phyloP scores from a whole-genome alignment of 92 coral and sea anemone genomes.

The Phenganax marumi region DNA sequence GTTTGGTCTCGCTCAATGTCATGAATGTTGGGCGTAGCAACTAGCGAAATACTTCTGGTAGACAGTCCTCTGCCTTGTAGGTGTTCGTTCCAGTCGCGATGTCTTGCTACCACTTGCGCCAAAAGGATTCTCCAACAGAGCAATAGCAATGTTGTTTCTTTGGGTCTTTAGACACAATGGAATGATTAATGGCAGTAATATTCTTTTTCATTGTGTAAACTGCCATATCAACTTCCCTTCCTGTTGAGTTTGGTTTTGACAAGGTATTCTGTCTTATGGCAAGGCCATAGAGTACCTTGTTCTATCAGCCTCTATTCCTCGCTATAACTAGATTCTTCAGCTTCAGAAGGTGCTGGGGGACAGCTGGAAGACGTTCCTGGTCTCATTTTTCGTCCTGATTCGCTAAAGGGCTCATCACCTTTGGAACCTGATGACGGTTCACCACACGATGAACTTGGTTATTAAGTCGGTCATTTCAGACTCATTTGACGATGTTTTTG shows the following conservation, averaged over 20 bases:
- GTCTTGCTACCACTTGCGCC: constrained; percentile 53
- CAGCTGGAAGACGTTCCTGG: constrained; percentile 25
- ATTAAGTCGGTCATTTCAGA: not conserved
- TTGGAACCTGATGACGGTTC: constrained; percentile 30
- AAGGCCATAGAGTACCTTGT: constrained; percentile 36
- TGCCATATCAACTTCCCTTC: constrained; percentile 50
- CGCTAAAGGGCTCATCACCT: constrained; percentile 41
- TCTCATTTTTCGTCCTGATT: constrained; percentile 39
- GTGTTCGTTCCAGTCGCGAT: constrained; percentile 38
- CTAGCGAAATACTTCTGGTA: constrained; percentile 43
- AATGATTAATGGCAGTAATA: constrained; percentile 52
- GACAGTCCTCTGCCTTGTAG: constrained; percentile 34
- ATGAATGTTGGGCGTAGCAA: constrained; percentile 41
- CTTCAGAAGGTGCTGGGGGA: constrained; percentile 36
- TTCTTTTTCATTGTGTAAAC: constrained; percentile 50
- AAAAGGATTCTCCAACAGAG: constrained; percentile 39
- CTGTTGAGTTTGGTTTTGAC: constrained; percentile 37
- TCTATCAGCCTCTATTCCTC: constrained; percentile 46
- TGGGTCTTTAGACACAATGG: constrained; percentile 33
- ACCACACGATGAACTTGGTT: constrained; percentile 17
- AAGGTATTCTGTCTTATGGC: constrained; percentile 54
- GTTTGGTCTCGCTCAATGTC: constrained; percentile 37
- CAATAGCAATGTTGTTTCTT: constrained; percentile 48
- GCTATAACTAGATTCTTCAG: constrained; percentile 17
- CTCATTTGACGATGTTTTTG: constrained; percentile 36